Conservation (phyloP, 2,888 invertebrate species). For the Pristionchus mayeri region DNA sequence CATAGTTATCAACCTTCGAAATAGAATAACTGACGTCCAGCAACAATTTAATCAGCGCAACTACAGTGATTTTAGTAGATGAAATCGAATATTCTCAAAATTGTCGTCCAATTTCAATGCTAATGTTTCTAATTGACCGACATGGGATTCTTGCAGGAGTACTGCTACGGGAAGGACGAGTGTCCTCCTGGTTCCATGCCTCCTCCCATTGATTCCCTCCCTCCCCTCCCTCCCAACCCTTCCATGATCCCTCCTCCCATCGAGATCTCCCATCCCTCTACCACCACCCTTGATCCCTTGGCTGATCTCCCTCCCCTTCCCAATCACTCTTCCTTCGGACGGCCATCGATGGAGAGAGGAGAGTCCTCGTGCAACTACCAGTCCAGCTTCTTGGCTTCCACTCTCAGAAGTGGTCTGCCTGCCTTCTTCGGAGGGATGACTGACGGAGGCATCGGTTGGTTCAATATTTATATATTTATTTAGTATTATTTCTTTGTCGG, state of each 20-base stretch:
- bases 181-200: conserved; percentile 34
- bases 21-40: no score
- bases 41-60: no score
- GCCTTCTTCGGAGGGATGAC: conserved; percentile 20
- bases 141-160: conserved; percentile 43
- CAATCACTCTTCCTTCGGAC: not conserved
- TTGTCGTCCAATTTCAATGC: no score
- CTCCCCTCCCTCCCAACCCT: not conserved
- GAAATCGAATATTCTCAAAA: no score
- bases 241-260: not conserved
- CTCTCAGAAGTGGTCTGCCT: conserved; percentile 34
- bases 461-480: not conserved
- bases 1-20: no score
- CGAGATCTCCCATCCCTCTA: not conserved
- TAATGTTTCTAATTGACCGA: not conserved
- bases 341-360: not conserved
- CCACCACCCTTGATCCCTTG: conserved; percentile 1
- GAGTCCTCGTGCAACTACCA: not conserved
- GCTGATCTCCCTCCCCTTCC: conserved; percentile 17
- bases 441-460: conserved; percentile 43
- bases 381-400: not conserved
- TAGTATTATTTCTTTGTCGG: not conserved
- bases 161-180: conserved; percentile 49
- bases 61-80: no score
- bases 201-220: not conserved